Evolutionary conservation across 2,888 invertebrate species (phyloP), one percentile per base, ranked within the genome.

Genomic region (Xanthostigma xanthostigma): DNA sequence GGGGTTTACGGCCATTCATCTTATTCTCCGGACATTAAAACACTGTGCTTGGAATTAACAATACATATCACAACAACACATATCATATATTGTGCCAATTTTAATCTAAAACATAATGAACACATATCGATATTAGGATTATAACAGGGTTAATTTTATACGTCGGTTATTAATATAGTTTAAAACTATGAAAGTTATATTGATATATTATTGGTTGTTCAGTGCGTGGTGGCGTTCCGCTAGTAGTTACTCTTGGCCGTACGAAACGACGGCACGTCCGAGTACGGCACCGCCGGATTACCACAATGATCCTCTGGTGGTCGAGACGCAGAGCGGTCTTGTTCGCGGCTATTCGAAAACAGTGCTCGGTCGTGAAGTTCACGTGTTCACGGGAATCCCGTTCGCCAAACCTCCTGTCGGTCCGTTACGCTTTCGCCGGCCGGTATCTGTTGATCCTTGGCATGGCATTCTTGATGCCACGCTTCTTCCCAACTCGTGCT

Each of bases 351-450:
- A 81, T 58, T 79, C 85, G 13, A 83, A 84, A 61, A 81, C 82
- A 53, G 84, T 91, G 56, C 73, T 90, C 67, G 82, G 89, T 46
- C 78, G 88, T 48, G 83, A 93, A 65, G 85, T 92, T 35, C 89
- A 90, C 64, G 83, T 86, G 46, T 93, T 87, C 62, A 83, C 84
- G 46, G 92, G 92, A 4, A 86, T 93, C 53, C 93, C 93, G 12
- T 93, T 89, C 63, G 93, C 92, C 8, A 88, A 90, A 64, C 86
- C 92, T 2, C 92, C 93, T 2, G 67, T 92, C 41, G 91, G 89
- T 11, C 83, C 84, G 48, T 72, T 92, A 52, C 74, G 93, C 59
- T 93, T 92, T 69, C 77, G 86, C 44, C 81, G 84, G 57, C 93
- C 93, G 9, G 81, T 87, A 45, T 86, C 89, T 9, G 78, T 87